A percentile compares a stretch with the other conserved stretches of the same genome.
phyloP scores from a whole-genome alignment of 2,797 vertebrate genomes.

The Enteromius radiatus region DNA sequence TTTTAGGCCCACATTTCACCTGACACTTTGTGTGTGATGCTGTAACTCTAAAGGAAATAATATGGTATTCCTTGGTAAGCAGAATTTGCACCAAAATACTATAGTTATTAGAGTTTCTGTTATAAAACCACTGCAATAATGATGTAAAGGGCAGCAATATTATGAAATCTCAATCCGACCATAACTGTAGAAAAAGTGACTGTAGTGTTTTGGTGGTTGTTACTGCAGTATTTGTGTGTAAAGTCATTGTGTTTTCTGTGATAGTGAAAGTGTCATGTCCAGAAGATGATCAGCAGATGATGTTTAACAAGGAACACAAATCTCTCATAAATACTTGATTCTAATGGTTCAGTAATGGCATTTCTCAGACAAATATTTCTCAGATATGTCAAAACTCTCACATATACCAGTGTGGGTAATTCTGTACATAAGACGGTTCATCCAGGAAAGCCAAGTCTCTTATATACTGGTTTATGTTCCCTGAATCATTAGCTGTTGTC shows the following conservation, averaged over 20 bases:
- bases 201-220: not conserved
- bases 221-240: not conserved
- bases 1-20: slow-evolving; percentile 9
- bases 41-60: not conserved
- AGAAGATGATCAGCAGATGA: not conserved
- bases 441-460: not conserved
- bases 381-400: not conserved
- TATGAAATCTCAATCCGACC: not conserved
- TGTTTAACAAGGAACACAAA: not conserved
- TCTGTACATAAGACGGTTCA: not conserved
- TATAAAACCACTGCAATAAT: not conserved
- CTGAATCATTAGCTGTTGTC: not conserved
- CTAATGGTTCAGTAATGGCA: not conserved
- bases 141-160: not conserved
- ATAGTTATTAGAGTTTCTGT: not conserved
- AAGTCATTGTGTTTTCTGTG: too few relatives aligned
- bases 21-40: not conserved
- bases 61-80: too few relatives aligned
- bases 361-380: too few relatives aligned
- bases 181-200: not conserved
- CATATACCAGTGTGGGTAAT: not conserved
- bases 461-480: not conserved
- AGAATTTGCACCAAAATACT: not conserved
- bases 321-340: not conserved
- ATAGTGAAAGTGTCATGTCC: not conserved